phyloP scores from a whole-genome alignment of 2,888 invertebrate genomes.

The Drosophila anomalipes region DNA sequence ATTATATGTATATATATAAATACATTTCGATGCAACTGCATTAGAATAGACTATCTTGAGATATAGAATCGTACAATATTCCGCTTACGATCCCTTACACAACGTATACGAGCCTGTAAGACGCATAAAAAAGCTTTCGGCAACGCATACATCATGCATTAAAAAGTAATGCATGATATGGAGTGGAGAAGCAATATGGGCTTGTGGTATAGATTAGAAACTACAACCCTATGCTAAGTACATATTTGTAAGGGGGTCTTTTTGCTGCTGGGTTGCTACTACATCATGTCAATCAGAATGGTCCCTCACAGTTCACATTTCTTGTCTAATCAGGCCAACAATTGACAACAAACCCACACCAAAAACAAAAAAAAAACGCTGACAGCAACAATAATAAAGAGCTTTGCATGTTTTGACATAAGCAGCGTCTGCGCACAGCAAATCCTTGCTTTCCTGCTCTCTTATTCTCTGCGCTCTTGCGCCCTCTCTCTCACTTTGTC shows the following conservation, averaged over 20 bases:
- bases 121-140: not conserved
- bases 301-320: conserved; percentile 21
- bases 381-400: conserved; percentile 24
- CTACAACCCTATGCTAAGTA: not conserved
- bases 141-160: not conserved
- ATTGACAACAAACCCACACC: conserved; percentile 65
- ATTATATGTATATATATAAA: not conserved
- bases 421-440: conserved; percentile 57
- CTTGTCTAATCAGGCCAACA: conserved; percentile 70
- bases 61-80: not conserved
- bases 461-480: not conserved
- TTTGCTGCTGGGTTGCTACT: conserved; percentile 22
- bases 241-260: not conserved
- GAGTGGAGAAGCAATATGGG: not conserved
- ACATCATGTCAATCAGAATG: conserved; percentile 62
- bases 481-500: not conserved
- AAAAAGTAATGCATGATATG: not conserved
- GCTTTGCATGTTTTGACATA: conserved; percentile 62
- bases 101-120: not conserved
- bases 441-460: conserved; percentile 21
- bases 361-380: not conserved
- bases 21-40: not conserved
- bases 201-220: not conserved
- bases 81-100: not conserved
- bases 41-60: not conserved